phyloP scores from a whole-genome alignment of 2,888 invertebrate species.

The Tanypteryx hageni region DNA sequence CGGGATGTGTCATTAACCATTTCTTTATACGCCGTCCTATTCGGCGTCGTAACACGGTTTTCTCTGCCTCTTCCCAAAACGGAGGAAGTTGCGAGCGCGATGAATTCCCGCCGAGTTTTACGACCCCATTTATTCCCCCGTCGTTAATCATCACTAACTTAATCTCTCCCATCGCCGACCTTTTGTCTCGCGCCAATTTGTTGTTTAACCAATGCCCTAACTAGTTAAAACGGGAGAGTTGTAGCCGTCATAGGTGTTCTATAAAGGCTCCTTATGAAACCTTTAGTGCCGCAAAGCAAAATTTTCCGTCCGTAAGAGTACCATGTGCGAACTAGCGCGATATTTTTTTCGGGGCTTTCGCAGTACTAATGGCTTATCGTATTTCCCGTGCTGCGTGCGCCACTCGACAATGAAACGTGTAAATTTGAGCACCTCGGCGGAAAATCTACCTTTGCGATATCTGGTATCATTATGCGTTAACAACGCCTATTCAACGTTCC shows the following conservation, averaged over 20 bases:
- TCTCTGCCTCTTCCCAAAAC: slow-evolving; percentile 6
- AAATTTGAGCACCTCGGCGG: no score
- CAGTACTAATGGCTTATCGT: no score
- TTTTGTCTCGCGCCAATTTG: slow-evolving; percentile 11
- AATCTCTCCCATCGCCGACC: not conserved
- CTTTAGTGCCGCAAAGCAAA: not conserved
- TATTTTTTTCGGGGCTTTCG: no score
- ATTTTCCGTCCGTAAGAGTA: not conserved
- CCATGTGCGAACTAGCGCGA: no score
- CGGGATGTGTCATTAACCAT: not conserved
- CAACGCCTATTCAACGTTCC: no score
- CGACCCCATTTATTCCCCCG: slow-evolving; percentile 30
- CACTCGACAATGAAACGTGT: no score
- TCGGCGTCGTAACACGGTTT: not conserved
- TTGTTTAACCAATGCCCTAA: slow-evolving; percentile 45
- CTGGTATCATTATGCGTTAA: no score
- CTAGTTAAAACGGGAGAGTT: slow-evolving; percentile 27
- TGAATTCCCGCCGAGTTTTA: slow-evolving; percentile 37
- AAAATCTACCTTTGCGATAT: no score
- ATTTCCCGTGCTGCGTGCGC: no score
- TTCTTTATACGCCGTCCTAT: not conserved
- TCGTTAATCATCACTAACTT: slow-evolving; percentile 49
- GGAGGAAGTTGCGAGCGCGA: slow-evolving; percentile 5
- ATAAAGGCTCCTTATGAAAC: not conserved
- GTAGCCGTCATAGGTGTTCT: not conserved